phyloP scores from a whole-genome alignment of 2,113 vertebrate genomes.

The Menura novaehollandiae region DNA sequence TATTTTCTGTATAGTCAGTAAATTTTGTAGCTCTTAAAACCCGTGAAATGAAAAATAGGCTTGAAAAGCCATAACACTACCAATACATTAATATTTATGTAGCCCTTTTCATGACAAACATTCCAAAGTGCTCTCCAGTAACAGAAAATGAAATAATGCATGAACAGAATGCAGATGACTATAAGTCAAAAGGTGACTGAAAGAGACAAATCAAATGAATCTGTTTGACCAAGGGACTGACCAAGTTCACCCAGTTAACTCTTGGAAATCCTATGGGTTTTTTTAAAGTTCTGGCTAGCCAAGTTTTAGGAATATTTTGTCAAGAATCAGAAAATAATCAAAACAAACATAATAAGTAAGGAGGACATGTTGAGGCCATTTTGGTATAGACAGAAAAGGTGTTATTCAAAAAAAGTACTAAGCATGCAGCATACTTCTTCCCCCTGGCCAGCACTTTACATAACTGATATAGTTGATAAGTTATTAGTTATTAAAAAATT shows the following conservation, averaged over 20 bases:
- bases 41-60: conserved; percentile 71
- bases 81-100: conserved; percentile 79
- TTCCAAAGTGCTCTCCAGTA: conserved; percentile 56
- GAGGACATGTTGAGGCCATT: neutral
- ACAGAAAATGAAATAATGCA: conserved; percentile 67
- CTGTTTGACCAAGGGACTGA: neutral
- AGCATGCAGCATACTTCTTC: neutral
- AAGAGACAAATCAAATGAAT: conserved; percentile 42
- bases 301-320: neutral
- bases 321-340: neutral
- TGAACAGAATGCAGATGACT: conserved; percentile 50
- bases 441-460: neutral
- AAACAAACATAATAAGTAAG: neutral
- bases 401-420: neutral
- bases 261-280: neutral
- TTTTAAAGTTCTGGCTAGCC: neutral
- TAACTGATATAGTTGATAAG: neutral
- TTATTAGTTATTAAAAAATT: neutral
- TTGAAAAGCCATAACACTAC: conserved; percentile 69
- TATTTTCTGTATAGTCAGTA: conserved; percentile 74
- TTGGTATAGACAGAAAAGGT: neutral
- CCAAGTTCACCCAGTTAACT: neutral
- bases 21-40: conserved; percentile 74
- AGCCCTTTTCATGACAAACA: conserved; percentile 72
- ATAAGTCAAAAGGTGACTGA: conserved; percentile 53